Evolutionary conservation across 2,113 vertebrate species (phyloP), one percentile per base, ranked within the genome.

Genomic region (Pelecanus crispus): DNA sequence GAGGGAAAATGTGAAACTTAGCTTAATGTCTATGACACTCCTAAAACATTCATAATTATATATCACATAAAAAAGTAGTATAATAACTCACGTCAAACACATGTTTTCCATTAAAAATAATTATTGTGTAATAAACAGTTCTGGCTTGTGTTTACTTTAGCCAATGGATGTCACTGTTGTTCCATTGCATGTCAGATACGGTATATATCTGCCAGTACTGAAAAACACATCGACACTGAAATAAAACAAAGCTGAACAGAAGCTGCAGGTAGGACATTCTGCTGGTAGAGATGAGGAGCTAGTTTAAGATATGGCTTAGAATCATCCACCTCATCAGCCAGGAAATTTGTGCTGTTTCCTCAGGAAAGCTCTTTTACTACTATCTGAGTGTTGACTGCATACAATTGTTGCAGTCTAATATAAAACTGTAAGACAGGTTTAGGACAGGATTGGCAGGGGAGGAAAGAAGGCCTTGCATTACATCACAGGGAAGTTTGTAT

Each of bases 101-200:
- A 17, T 3, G 44, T 71, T 67, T 79, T 44, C 12, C 9, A 32
- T 53, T 52, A 36, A 59, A 79, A 86, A 50, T 10, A 59, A 40
- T 31, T 59, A 31, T 22, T 36, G 11, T 32, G 4, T 44, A 77
- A 70, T 20, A 14, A 89, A n/a, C 17, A 70, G 6, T 68, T 86
- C 18, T 45, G 50, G 40, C 17, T 40, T 29, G 26, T 24, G 42
- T 83, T 88, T 70, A 65, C 20, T 95, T 83, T 73, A 95, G 56
- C 95, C 97, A 95, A 92, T 84, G 95, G 97, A 95, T 97, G 97
- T 98, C 96, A 97, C 94, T 97, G 94, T 97, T 97, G 97, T 87
- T 97, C 95, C 92, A 95, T 5, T 81, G 31, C 63, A 65, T 65
- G 44, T 45, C 32, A 71, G 55, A 58, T 55, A 61, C 1, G 4